Percentiles rank a stretch among this genome's conserved stretches.
phyloP scores from a whole-genome alignment of 2,113 vertebrate species.

The Phalacrocorax brasilianus region DNA sequence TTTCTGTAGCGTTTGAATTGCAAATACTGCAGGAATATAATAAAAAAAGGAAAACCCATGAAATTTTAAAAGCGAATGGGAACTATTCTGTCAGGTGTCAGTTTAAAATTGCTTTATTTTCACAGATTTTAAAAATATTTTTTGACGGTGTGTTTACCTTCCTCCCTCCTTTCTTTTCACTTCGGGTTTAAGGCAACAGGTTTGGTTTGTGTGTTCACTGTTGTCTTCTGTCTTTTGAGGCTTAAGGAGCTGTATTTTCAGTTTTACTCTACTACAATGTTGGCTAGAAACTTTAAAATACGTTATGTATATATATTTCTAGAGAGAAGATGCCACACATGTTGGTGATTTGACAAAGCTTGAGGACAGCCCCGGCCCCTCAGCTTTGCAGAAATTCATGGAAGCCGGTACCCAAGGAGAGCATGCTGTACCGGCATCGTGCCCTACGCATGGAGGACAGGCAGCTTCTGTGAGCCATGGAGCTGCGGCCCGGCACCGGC shows the following conservation, averaged over 20 bases:
- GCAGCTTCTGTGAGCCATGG: neutral
- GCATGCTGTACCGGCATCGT: rapidly evolving
- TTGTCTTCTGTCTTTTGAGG: neutral
- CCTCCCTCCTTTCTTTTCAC: neutral
- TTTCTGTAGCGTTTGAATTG: neutral
- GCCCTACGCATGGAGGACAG: rapidly evolving
- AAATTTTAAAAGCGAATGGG: neutral
- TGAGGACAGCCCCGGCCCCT: neutral
- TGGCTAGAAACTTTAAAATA: neutral
- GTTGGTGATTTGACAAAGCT: neutral
- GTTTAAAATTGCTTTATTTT: neutral
- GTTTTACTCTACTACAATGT: neutral
- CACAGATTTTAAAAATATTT: neutral
- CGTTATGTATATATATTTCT: neutral
- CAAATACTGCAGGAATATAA: neutral
- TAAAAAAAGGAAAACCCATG: neutral
- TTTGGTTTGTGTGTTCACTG: neutral
- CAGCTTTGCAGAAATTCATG: neutral
- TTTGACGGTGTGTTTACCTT: neutral
- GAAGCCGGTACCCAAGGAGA: neutral
- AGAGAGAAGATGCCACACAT: neutral
- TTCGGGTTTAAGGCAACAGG: neutral
- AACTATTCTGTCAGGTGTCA: neutral
- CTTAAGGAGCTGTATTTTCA: neutral
- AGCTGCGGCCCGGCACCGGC: rapidly evolving